phyloP scores from a whole-genome alignment of 1,140 invertebrate genomes.

The Ditylenchus dipsaci region DNA sequence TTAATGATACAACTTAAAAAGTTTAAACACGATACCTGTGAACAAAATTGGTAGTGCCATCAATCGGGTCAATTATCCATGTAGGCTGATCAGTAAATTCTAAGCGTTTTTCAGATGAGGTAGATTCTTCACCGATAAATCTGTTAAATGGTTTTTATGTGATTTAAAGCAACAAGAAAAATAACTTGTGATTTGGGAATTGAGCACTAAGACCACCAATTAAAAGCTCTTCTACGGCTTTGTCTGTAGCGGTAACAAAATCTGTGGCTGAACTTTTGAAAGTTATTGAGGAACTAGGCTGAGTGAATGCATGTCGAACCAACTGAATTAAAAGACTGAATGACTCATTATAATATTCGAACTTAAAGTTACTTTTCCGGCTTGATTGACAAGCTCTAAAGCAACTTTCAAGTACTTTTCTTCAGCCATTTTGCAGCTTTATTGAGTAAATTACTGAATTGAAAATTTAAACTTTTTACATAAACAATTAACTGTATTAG shows the following conservation, averaged over 20 bases:
- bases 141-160: constrained; percentile 61
- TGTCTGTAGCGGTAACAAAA: constrained; percentile 90
- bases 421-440: too few species aligned
- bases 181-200: constrained; percentile 80
- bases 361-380: too few species aligned
- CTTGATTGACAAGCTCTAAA: too few species aligned
- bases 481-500: too few species aligned
- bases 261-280: constrained; percentile 81
- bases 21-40: not conserved
- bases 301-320: constrained; percentile 54
- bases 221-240: constrained; percentile 80
- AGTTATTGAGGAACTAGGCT: constrained; percentile 56
- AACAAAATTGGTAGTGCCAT: not conserved
- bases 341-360: not conserved
- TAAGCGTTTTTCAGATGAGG: constrained; percentile 69
- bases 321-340: constrained; percentile 39
- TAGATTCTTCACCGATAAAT: constrained; percentile 93
- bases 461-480: too few species aligned
- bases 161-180: constrained; percentile 9
- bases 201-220: constrained; percentile 71
- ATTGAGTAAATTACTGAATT: too few species aligned
- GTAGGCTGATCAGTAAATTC: constrained; percentile 81
- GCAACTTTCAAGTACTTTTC: too few species aligned
- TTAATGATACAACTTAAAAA: too few species aligned
- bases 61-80: constrained; percentile 77